Base-by-base conservation (phyloP, 2,113 vertebrate species). In the Sprattus sprattus region DNA sequence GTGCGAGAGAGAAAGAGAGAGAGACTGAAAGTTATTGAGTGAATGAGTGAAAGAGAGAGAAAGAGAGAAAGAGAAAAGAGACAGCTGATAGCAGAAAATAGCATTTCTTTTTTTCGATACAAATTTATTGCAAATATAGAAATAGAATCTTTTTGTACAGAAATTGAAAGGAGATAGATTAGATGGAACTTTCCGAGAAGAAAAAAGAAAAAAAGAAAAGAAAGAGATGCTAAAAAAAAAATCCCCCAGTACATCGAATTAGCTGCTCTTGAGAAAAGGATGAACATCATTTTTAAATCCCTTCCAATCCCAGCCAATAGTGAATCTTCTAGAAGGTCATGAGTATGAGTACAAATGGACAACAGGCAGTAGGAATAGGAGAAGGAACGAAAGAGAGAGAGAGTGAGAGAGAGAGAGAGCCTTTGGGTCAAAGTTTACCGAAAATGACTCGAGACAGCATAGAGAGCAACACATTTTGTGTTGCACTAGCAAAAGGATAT, bases 111-210 rank as follows among this genome's bases (percentile, higher is more conserved):
- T 81, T 88, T 87, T 83, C 60, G 45, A 88, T 88, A 88, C 75
- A 89, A 91, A 88, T 89, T 86, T 91, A 90, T 90, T 91, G 88
- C 87, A 92, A 92, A 92, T 91, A 90, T 86, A 90, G 85, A 90
- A 89, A 84, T 84, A 86, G 57, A 75, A 90, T 90, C 54, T 90
- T 78, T 87, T 90, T 87, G 85, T 89, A 90, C 89, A 92, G 88
- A 89, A 88, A 89, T 84, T 50, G 75, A 71, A 82, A 86, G 57
- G 82, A 82, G 86, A 89, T 83, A 82, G 85, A 85, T 85, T 81
- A 75, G 39, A 75, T 28, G 67, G 28, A 75, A 75, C 67, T 75
- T 32, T 75, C 13, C 39, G 25, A 15, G 67, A 75, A 11, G 67
- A 32, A 39, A 75, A 49, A 47, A 39, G n/a, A 52, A 15, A 80